Base-by-base conservation (phyloP, 2,113 vertebrate genomes). In the Panurus biarmicus region DNA sequence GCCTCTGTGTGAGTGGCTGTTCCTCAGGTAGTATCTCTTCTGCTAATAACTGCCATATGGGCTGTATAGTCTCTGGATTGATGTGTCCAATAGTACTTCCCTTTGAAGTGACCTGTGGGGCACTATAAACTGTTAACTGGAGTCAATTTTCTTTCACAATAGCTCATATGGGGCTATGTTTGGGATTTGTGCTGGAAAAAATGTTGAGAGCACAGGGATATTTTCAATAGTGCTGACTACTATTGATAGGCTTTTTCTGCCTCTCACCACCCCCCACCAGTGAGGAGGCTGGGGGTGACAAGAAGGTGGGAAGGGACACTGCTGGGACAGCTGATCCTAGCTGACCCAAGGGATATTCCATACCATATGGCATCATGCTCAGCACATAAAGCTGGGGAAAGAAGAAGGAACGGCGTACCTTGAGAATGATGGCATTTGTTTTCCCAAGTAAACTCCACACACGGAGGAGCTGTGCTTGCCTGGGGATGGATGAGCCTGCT, bases 391-490 rank as follows among this genome's bases (percentile, higher is more conserved):
- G 3, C 35, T 36, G 40, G 12, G 29, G 6, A 14, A 53, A 67
- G 22, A 67, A n/a, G 22, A 57, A 40, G 38, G 29, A 61, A 48
- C 0, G 0, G 10, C 3, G 0, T 22, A 48, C 17, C 14, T 75
- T 69, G 31, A 62, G 40, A 61, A 47, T 56, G 18, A n/a, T 4
- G 7, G 6, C 0, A 0, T 54, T 48, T 76, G 11, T 54, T 54
- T 56, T 48, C 56, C 18, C 12, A 31, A 70, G 62, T 48, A 48
- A 89, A 48, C 12, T 23, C 17, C 36, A 23, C 17, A 19, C 0
- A 1, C 47, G 35, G 35, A 40, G 14, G 14, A 75, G 5, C 35
- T 20, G 22, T 20, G 35, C 25, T 56, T 76, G 62, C 22, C 56
- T 48, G 48, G 10, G 7, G 5, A 33, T 28, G 21, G 25, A 42